phyloP scores from a whole-genome alignment of 2,888 invertebrate genomes.

The Hybos culiciformis region DNA sequence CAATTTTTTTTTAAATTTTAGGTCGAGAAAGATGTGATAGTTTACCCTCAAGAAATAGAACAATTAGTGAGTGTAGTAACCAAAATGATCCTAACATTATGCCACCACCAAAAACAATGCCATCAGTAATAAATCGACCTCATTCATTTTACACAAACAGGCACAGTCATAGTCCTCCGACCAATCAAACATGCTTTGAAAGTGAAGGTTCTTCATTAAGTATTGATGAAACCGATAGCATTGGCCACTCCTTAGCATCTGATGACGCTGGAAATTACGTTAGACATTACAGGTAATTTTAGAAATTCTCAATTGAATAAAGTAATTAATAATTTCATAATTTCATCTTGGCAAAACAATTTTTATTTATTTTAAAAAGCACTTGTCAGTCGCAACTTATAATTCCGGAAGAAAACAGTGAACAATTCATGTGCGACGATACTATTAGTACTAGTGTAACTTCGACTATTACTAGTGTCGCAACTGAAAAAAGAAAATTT shows the following conservation, averaged over 20 bases:
- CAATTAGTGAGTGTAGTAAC: slow-evolving; percentile 45
- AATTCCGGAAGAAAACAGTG: no score
- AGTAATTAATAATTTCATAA: no score
- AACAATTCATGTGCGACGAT: no score
- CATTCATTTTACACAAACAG: slow-evolving; percentile 34
- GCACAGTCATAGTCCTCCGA: slow-evolving; percentile 34
- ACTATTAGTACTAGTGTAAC: no score
- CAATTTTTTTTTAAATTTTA: slow-evolving; percentile 21
- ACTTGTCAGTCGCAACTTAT: no score
- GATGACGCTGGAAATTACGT: slow-evolving; percentile 39
- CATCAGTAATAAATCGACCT: slow-evolving; percentile 33
- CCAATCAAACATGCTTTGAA: slow-evolving; percentile 46
- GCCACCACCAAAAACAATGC: slow-evolving; percentile 34
- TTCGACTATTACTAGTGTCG: no score
- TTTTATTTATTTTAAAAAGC: no score
- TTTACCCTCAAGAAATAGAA: slow-evolving; percentile 58
- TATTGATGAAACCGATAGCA: slow-evolving; percentile 46
- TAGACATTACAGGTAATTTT: no score
- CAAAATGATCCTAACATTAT: slow-evolving; percentile 27
- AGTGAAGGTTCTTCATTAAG: slow-evolving; percentile 55
- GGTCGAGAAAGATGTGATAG: slow-evolving; percentile 67
- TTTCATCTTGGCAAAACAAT: no score
- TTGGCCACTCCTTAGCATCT: slow-evolving; percentile 42
- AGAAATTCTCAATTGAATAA: no score
- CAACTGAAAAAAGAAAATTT: no score